Evolutionary conservation across 2,797 vertebrate species (phyloP).

Genomic region (Neosilurus mollespiculum): DNA sequence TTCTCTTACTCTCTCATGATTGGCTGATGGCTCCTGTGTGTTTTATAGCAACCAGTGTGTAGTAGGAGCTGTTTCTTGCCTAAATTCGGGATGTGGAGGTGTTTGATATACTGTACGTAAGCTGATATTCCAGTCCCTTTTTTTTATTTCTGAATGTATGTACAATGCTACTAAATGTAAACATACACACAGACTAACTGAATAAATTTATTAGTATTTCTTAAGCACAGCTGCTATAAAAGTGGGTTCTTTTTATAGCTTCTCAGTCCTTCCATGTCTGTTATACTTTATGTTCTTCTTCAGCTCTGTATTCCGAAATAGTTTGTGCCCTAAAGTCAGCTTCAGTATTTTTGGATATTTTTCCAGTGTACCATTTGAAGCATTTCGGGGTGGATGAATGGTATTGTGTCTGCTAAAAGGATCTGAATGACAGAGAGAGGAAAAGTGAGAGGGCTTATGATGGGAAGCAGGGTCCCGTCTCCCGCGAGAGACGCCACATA

Average conservation of each 20-base stretch:
- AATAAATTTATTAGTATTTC: background rate
- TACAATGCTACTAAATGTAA: background rate
- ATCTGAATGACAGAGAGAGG: conserved; percentile 43
- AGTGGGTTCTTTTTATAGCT: conserved; percentile 22
- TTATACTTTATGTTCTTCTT: conserved; percentile 27
- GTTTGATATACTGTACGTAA: background rate
- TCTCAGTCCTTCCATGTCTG: conserved; percentile 19
- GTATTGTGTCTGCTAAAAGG: conserved; percentile 51
- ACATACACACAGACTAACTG: background rate
- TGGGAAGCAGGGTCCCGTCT: conserved; percentile 55
- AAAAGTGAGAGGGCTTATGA: conserved; percentile 51
- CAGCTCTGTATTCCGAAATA: conserved; percentile 19
- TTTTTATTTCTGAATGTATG: background rate
- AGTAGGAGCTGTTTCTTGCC: background rate
- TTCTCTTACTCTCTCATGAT: background rate
- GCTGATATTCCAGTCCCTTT: background rate
- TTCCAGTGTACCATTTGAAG: conserved; percentile 37
- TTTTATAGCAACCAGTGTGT: background rate
- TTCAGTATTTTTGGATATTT: conserved; percentile 37
- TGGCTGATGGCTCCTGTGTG: background rate
- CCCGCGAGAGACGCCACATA: conserved; percentile 73
- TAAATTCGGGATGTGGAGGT: background rate
- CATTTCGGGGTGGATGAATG: conserved; percentile 27
- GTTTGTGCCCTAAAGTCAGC: conserved; percentile 26
- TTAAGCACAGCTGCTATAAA: conserved; percentile 18